phyloP scores from a whole-genome alignment of 2,888 invertebrate species.

The Scaptomyza tumidula region DNA sequence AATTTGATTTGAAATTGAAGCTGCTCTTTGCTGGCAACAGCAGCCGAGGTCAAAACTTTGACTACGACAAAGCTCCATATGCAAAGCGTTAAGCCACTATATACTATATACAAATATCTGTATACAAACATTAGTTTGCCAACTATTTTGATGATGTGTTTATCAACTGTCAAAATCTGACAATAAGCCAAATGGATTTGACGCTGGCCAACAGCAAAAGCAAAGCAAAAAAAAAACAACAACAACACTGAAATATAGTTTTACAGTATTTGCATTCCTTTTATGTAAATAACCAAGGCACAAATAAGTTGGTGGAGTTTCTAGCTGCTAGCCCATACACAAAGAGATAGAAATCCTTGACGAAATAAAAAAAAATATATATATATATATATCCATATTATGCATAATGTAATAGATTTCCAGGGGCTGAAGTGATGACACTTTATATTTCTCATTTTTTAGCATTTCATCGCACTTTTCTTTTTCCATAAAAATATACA shows the following conservation, averaged over 20 bases:
- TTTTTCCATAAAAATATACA: conserved; percentile 6
- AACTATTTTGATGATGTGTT: conserved; percentile 59
- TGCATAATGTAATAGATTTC: conserved; percentile 71
- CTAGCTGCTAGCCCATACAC: not conserved
- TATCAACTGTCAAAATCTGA: conserved; percentile 60
- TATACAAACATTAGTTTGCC: conserved; percentile 12
- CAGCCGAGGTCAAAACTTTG: conserved; percentile 20
- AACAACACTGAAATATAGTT: conserved; percentile 34
- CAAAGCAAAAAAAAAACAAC: not conserved
- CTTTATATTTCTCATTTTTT: conserved; percentile 46
- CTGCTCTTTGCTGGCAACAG: conserved; percentile 23
- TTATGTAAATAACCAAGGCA: conserved; percentile 53
- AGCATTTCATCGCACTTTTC: conserved; percentile 11
- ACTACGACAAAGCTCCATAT: conserved; percentile 1
- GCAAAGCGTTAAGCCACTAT: not conserved
- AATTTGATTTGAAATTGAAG: conserved; percentile 67
- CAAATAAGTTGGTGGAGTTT: conserved; percentile 35
- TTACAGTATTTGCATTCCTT: conserved; percentile 47
- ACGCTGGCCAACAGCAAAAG: conserved; percentile 29
- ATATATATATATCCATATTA: conserved; percentile 47
- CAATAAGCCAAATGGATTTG: conserved; percentile 64
- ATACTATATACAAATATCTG: conserved; percentile 4
- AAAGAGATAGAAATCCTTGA: conserved; percentile 17
- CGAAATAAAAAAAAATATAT: conserved; percentile 11
- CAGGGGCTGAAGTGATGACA: conserved; percentile 50